Percentiles rank a stretch among this genome's conserved stretches.
Evolutionary conservation across 2,113 vertebrate species (phyloP).

Genomic region (Thamnophis sirtalis): DNA sequence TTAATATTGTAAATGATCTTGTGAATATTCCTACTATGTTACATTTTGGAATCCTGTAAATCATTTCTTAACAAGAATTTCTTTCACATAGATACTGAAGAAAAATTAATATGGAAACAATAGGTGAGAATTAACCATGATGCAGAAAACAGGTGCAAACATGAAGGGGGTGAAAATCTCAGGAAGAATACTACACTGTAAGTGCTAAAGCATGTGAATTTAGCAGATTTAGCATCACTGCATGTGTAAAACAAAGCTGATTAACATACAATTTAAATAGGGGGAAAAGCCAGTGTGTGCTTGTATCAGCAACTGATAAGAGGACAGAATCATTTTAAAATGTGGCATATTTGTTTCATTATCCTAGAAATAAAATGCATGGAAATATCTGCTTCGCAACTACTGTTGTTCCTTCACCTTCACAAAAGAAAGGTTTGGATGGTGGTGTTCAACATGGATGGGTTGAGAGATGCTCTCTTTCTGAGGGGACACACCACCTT

Average conservation of each 20-base stretch:
- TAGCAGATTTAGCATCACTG: conserved; percentile 6
- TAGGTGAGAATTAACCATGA: not conserved
- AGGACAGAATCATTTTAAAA: not conserved
- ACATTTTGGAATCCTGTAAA: rapidly evolving
- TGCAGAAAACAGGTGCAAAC: not conserved
- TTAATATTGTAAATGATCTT: not conserved
- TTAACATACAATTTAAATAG: not conserved
- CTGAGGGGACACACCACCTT: not conserved
- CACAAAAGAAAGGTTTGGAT: not conserved
- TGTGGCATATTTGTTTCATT: not conserved
- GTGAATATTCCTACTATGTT: not conserved
- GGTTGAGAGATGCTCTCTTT: not conserved
- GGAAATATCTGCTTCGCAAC: rapidly evolving
- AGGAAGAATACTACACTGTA: not conserved
- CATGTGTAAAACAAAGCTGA: conserved; percentile 23
- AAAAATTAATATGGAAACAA: not conserved
- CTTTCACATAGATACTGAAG: not conserved
- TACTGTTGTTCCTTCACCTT: not conserved
- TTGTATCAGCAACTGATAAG: not conserved
- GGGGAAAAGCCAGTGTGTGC: not conserved
- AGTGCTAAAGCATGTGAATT: conserved; percentile 15
- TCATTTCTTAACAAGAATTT: not conserved
- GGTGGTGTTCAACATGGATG: not conserved
- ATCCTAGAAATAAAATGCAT: conserved; percentile 7
- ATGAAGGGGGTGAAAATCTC: not conserved